phyloP scores from a whole-genome alignment of 1,140 invertebrate species.

The Scylla paramamosain region DNA sequence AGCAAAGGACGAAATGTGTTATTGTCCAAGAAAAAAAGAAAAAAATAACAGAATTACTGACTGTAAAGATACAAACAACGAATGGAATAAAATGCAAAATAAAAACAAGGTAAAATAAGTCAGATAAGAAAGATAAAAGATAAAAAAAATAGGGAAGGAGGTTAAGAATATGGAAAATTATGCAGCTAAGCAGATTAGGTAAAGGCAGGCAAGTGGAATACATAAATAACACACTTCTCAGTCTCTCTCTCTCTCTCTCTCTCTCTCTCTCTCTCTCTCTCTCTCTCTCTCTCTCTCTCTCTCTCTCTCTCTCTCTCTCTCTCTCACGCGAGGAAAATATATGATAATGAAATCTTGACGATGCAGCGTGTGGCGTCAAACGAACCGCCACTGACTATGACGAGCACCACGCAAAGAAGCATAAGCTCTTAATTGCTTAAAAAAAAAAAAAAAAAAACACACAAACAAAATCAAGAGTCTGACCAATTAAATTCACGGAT shows the following conservation, averaged over 20 bases:
- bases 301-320: too few relatives aligned
- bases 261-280: too few relatives aligned
- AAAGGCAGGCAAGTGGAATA: neutral
- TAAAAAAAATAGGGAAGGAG: neutral
- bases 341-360: neutral
- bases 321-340: neutral
- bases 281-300: too few relatives aligned
- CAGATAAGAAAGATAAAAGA: too few relatives aligned
- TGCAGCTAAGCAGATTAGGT: slow-evolving; percentile 3
- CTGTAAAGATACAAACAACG: neutral
- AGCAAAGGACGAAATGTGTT: neutral
- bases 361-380: neutral
- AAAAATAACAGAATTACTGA: neutral
- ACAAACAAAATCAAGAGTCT: too few relatives aligned
- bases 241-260: neutral
- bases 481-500: too few relatives aligned
- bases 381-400: neutral
- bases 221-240: neutral
- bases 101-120: too few relatives aligned
- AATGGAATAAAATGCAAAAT: too few relatives aligned
- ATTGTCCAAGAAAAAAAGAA: neutral
- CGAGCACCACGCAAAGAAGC: neutral
- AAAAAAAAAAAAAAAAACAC: neutral
- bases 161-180: slow-evolving; percentile 16
- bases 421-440: neutral